Evolutionary conservation across 2,797 vertebrate species (phyloP), one percentile per base, ranked within the genome.

Genomic region (Enteromius paludinosus): DNA sequence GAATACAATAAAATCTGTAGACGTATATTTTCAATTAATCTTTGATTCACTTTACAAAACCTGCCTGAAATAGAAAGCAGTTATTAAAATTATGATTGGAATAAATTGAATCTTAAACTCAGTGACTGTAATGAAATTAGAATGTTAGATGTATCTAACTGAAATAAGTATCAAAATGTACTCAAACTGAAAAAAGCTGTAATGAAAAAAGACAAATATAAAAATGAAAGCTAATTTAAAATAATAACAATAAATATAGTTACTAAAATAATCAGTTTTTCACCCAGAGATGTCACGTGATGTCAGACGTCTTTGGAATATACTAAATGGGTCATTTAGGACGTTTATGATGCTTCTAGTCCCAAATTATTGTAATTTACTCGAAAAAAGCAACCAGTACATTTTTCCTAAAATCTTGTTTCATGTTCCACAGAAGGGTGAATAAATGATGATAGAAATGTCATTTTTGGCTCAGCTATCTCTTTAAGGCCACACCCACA

Each of bases 401-500:
- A 35, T 54, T 35, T 20, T 35, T 73, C 30, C 14, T 73, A 54
- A 54, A 54, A 5, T 6, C 47, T 15, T 56, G 3, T 23, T 38
- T 74, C 6, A 56, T 2, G 5, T 35, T 66, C 64, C 64, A 35
- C 33, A 35, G 62, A 35, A 54, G 18, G 30, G 12, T 74, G 30
- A 38, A 54, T 35, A 73, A 17, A 56, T 25, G 20, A 54, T 56
- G 20, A 74, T 7, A 73, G 30, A 33, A 33, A 17, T 30, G 0
- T 23, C 6, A 59, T 56, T 59, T 41, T 74, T 15, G 52, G 33
- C 12, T 25, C 33, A 56, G 35, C 71, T 38, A 33, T 56, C 20
- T 30, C 49, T 73, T 66, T 66, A 23, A 79, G 25, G 18, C 59
- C 38, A 52, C 41, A 71, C 35, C 38, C 66, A 61, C 52, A 80